These are phyloP conservation scores for Ectemnius lituratus DNA, from an alignment of 2,888 invertebrate genomes.

Conservation along the genomic window DNA sequence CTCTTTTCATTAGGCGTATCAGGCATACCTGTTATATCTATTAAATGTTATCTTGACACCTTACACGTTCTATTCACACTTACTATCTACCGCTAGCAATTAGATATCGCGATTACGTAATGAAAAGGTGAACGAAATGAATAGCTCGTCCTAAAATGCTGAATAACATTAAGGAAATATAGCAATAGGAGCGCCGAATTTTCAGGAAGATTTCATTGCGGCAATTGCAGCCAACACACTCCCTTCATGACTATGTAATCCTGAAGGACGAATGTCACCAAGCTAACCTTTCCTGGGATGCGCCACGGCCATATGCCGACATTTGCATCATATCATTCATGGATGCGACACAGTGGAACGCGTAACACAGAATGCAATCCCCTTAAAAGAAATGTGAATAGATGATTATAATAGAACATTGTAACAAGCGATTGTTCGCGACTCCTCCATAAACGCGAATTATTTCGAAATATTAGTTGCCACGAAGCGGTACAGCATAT, in stretches of 20 bases:
- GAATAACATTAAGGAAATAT: too few relatives aligned
- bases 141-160: not conserved
- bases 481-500: too few relatives aligned
- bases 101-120: conserved; percentile 11
- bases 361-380: conserved; percentile 32
- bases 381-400: conserved; percentile 23
- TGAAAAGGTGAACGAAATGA: conserved; percentile 3
- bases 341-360: conserved; percentile 34
- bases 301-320: conserved; percentile 59
- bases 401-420: conserved; percentile 8
- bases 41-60: conserved; percentile 31
- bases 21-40: conserved; percentile 15
- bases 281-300: conserved; percentile 55
- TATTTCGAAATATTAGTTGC: too few relatives aligned
- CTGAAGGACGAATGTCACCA: too few relatives aligned
- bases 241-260: too few relatives aligned
- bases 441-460: too few relatives aligned
- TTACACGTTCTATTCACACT: conserved; percentile 28
- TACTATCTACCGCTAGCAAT: conserved; percentile 37
- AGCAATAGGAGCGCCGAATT: too few relatives aligned
- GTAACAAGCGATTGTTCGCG: too few relatives aligned
- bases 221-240: too few relatives aligned
- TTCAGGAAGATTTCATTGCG: too few relatives aligned
- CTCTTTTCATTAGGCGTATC: conserved; percentile 13
- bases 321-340: conserved; percentile 61